phyloP scores from a whole-genome alignment of 2,888 invertebrate genomes.

The Cactoblastis cactorum region DNA sequence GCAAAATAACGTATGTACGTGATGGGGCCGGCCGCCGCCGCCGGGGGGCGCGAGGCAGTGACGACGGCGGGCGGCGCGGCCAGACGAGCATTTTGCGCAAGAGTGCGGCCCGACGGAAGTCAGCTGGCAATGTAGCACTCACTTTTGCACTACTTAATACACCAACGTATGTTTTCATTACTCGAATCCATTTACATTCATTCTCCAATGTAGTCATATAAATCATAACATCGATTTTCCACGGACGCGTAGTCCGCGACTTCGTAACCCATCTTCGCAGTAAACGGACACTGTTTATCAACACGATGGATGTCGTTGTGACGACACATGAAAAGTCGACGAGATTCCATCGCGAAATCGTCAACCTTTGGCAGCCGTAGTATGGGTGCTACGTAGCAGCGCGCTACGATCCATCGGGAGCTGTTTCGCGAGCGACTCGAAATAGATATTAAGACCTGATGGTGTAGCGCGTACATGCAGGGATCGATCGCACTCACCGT shows the following conservation, averaged over 20 bases:
- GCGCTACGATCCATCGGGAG: slow-evolving; percentile 47
- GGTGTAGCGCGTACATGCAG: slow-evolving; percentile 65
- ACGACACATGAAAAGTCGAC: slow-evolving; percentile 47
- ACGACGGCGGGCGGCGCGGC: slow-evolving; percentile 23
- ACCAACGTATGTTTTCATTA: slow-evolving; percentile 37
- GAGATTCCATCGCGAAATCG: slow-evolving; percentile 44
- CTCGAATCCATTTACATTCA: slow-evolving; percentile 36
- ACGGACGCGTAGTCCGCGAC: slow-evolving; percentile 26
- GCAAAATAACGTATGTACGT: slow-evolving; percentile 9
- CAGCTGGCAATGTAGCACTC: slow-evolving; percentile 43
- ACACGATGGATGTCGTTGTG: slow-evolving; percentile 48
- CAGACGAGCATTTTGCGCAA: slow-evolving; percentile 46
- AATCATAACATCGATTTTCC: slow-evolving; percentile 51
- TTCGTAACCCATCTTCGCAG: slow-evolving; percentile 46
- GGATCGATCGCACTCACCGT: slow-evolving; percentile 76
- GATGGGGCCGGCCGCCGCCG: slow-evolving; percentile 17
- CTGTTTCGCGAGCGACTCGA: slow-evolving; percentile 66
- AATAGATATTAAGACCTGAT: slow-evolving; percentile 62
- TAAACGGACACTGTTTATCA: slow-evolving; percentile 74
- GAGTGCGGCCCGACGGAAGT: slow-evolving; percentile 53
- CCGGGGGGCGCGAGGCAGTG: slow-evolving; percentile 19
- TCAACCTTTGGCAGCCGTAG: slow-evolving; percentile 44
- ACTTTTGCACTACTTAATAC: slow-evolving; percentile 14
- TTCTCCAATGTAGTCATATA: slow-evolving; percentile 42
- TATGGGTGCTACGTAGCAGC: slow-evolving; percentile 38